phyloP scores from a whole-genome alignment of 2,888 invertebrate genomes.

The Sturmia bella region DNA sequence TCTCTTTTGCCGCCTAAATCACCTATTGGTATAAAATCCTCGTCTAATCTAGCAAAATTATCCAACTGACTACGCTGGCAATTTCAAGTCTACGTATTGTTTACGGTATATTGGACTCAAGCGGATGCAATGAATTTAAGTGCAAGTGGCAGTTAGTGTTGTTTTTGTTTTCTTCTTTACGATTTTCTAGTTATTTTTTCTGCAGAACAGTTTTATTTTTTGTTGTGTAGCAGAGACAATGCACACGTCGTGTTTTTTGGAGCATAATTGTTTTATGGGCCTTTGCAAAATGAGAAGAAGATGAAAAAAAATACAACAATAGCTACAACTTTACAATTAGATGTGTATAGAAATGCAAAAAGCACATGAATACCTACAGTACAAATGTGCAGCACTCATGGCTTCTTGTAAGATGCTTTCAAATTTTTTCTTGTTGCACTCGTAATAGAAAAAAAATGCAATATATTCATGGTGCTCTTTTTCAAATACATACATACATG shows the following conservation, averaged over 20 bases:
- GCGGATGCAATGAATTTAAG: constrained; percentile 71
- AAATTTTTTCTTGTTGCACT: constrained; percentile 7
- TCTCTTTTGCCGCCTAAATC: too few relatives aligned
- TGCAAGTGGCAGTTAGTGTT: constrained; percentile 68
- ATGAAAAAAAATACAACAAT: constrained; percentile 47
- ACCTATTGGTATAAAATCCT: too few relatives aligned
- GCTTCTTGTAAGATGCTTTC: constrained; percentile 34
- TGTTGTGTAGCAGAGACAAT: constrained; percentile 64
- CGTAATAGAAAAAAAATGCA: constrained; percentile 10
- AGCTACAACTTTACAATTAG: constrained; percentile 60
- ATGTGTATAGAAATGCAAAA: constrained; percentile 1
- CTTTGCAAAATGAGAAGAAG: constrained; percentile 60
- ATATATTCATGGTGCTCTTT: constrained; percentile 23
- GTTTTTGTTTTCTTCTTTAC: constrained; percentile 35
- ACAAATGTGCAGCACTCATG: constrained; percentile 4
- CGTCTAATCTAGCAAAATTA: too few relatives aligned
- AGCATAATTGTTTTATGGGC: constrained; percentile 72
- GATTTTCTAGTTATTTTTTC: constrained; percentile 4
- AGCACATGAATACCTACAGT: too few relatives aligned
- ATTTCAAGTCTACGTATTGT: not conserved
- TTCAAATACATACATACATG: too few relatives aligned
- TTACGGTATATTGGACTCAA: constrained; percentile 57
- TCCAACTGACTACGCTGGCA: too few relatives aligned
- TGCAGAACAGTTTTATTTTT: constrained; percentile 17
- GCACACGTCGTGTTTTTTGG: constrained; percentile 69